Conservation (phyloP, 2,888 invertebrate species). For the Nymphalis urticae region DNA sequence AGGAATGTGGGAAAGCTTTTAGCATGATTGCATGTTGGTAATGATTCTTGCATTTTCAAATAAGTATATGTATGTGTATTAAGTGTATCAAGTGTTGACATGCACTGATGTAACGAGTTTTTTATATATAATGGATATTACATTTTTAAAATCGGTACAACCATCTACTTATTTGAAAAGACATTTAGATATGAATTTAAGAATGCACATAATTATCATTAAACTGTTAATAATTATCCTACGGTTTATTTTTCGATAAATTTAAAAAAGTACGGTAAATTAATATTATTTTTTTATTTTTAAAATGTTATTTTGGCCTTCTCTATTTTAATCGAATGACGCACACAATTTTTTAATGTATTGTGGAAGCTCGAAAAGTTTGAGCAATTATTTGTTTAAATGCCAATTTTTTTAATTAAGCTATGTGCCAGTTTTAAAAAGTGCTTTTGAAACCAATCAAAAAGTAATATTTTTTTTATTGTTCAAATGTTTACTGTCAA, state of each 20-base stretch:
- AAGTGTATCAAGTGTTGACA: not conserved
- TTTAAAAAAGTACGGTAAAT: constrained; percentile 33
- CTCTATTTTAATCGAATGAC: constrained; percentile 29
- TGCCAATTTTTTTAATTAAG: constrained; percentile 35
- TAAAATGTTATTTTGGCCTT: constrained; percentile 29
- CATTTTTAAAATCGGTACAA: no score
- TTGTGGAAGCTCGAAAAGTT: constrained; percentile 64
- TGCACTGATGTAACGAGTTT: no score
- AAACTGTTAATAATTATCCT: constrained; percentile 34
- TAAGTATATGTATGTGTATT: constrained; percentile 29
- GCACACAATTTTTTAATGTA: constrained; percentile 32
- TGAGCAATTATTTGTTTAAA: constrained; percentile 61
- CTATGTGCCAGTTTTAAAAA: constrained; percentile 39
- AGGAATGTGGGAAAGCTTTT: constrained; percentile 65
- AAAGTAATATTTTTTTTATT: constrained; percentile 13
- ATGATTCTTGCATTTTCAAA: constrained; percentile 40
- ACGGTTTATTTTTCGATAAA: constrained; percentile 32
- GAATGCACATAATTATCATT: constrained; percentile 31
- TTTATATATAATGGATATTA: no score
- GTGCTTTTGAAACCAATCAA: constrained; percentile 23
- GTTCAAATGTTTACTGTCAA: constrained; percentile 22
- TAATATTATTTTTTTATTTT: constrained; percentile 21
- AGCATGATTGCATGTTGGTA: constrained; percentile 69
- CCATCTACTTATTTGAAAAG: constrained; percentile 34
- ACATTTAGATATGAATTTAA: constrained; percentile 28